Evolutionary conservation across 2,888 invertebrate species (phyloP).

Genomic region (Harpalus rufipes): DNA sequence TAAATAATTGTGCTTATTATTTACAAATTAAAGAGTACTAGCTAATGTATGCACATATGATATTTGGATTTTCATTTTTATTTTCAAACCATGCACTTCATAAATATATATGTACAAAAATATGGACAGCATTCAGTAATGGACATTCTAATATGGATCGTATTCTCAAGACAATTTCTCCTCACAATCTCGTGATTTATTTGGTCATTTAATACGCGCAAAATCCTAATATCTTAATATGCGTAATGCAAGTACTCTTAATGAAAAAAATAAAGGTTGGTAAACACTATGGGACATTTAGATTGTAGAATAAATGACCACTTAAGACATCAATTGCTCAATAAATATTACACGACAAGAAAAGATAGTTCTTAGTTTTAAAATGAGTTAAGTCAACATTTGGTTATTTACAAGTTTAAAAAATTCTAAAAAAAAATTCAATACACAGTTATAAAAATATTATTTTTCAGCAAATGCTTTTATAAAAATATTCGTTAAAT

Average conservation of each 20-base stretch:
- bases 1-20: constrained; percentile 55
- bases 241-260: constrained; percentile 42
- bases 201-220: constrained; percentile 33
- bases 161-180: constrained; percentile 15
- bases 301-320: constrained; percentile 15
- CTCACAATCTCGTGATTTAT: constrained; percentile 31
- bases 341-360: constrained; percentile 29
- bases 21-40: constrained; percentile 38
- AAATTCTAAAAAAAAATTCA: constrained; percentile 54
- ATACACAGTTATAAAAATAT: constrained; percentile 65
- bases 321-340: constrained; percentile 12
- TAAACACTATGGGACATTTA: constrained; percentile 21
- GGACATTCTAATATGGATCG: constrained; percentile 33
- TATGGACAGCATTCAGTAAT: constrained; percentile 53
- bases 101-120: constrained; percentile 54
- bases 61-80: background rate
- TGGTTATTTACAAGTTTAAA: constrained; percentile 49
- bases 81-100: background rate
- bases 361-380: background rate
- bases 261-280: background rate
- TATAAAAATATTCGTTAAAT: constrained; percentile 63
- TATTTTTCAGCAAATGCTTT: constrained; percentile 62
- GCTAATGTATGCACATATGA: constrained; percentile 51
- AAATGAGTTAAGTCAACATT: constrained; percentile 51
- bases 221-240: constrained; percentile 9